A percentile compares a stretch with the other conserved stretches of the same genome.
These are phyloP conservation scores for Piscicola geometra DNA, from an alignment of 2,888 invertebrate genomes.

Conservation along the genomic window DNA sequence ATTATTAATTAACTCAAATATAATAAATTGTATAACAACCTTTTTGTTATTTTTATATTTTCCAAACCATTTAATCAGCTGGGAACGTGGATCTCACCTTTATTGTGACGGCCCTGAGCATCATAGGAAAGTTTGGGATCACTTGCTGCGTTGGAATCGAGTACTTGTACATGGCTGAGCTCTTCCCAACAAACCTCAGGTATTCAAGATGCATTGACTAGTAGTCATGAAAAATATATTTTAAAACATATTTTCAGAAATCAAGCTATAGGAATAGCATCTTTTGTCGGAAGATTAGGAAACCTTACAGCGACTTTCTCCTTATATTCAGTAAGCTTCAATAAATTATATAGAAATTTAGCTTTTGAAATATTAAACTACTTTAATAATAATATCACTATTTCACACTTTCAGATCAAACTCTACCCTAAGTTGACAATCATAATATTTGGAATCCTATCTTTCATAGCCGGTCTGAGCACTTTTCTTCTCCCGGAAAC, in stretches of 20 bases:
- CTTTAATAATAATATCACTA: neutral
- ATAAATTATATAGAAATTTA: no score
- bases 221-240: no score
- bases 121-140: conserved; percentile 53
- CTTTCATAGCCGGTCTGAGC: neutral
- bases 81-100: no score
- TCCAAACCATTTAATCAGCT: no score
- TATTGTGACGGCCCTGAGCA: no score
- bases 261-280: conserved; percentile 50
- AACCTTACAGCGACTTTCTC: conserved; percentile 52
- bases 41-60: no score
- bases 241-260: conserved; percentile 45
- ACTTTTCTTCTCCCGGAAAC: no score
- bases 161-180: conserved; percentile 51
- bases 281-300: conserved; percentile 51
- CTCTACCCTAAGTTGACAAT: neutral
- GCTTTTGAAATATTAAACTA: no score
- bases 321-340: conserved; percentile 50
- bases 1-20: no score
- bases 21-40: no score
- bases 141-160: conserved; percentile 51
- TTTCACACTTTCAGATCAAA: neutral
- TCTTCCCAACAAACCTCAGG: conserved; percentile 54
- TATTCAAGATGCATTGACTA: conserved; percentile 32
- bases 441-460: neutral